phyloP scores from a whole-genome alignment of 2,888 invertebrate species.

The Listrodromus nycthemerus region DNA sequence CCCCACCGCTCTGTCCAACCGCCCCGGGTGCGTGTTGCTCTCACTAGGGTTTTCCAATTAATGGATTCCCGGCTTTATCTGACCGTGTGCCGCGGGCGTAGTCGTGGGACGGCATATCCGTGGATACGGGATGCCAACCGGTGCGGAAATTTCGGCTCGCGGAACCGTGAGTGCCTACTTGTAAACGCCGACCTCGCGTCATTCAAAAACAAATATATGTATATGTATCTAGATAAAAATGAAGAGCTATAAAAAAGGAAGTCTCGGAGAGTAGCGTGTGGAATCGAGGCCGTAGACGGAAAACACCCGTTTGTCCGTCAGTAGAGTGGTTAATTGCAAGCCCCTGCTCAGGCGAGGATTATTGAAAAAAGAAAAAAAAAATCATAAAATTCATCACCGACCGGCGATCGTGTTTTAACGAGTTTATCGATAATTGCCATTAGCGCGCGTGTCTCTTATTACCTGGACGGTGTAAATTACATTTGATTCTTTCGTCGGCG shows the following conservation, averaged over 20 bases:
- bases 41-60: conserved; percentile 81
- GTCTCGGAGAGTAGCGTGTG: background rate
- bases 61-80: conserved; percentile 81
- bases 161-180: conserved; percentile 69
- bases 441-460: background rate
- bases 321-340: conserved; percentile 27
- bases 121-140: conserved; percentile 64
- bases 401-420: background rate
- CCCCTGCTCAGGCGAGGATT: conserved; percentile 1
- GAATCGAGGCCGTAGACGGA: background rate
- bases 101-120: conserved; percentile 4
- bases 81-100: conserved; percentile 66
- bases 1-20: conserved; percentile 19
- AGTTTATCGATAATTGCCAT: conserved; percentile 2
- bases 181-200: conserved; percentile 29
- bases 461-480: background rate
- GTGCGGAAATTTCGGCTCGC: conserved; percentile 75
- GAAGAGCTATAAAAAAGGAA: conserved; percentile 4
- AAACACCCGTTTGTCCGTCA: background rate
- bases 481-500: background rate
- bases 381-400: conserved; percentile 15
- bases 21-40: conserved; percentile 60
- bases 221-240: conserved; percentile 6
- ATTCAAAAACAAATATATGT: conserved; percentile 24
- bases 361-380: conserved; percentile 9